These are phyloP conservation scores for Alligator sinensis DNA, from an alignment of 2,113 vertebrate genomes.

Conservation along the genomic window DNA sequence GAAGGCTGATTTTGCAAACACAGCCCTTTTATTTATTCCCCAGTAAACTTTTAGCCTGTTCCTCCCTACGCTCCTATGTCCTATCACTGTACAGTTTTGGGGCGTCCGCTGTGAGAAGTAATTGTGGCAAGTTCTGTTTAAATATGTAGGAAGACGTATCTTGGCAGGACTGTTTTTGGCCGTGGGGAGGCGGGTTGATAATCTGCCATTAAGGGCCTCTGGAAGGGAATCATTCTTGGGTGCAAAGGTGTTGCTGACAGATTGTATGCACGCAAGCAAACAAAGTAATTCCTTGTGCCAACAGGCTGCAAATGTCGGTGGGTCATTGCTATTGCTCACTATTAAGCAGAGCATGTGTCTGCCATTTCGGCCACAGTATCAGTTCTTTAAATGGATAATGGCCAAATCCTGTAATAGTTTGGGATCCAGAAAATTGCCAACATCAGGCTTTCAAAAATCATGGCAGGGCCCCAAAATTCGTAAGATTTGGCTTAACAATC, in stretches of 20 bases:
- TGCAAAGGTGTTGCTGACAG: neutral
- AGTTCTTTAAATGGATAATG: neutral
- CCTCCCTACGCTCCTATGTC: neutral
- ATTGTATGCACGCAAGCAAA: neutral
- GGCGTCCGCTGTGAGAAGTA: too few species aligned
- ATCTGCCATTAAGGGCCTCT: neutral
- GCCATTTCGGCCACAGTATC: neutral
- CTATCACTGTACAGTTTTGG: neutral
- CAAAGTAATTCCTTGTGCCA: neutral
- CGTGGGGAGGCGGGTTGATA: neutral
- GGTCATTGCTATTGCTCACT: neutral
- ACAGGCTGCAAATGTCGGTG: neutral
- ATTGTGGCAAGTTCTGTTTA: neutral
- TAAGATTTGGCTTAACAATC: neutral
- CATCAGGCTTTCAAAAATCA: neutral
- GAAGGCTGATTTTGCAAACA: neutral
- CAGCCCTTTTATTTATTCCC: neutral
- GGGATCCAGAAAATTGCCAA: neutral
- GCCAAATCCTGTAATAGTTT: neutral
- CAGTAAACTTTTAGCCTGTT: neutral
- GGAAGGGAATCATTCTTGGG: neutral
- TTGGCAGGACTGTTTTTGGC: neutral
- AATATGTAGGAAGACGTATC: neutral
- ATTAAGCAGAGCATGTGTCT: neutral
- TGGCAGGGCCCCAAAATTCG: neutral